These are phyloP conservation scores for Drosophila leontia DNA, from an alignment of 1,140 invertebrate genomes.

Conservation along the genomic window DNA sequence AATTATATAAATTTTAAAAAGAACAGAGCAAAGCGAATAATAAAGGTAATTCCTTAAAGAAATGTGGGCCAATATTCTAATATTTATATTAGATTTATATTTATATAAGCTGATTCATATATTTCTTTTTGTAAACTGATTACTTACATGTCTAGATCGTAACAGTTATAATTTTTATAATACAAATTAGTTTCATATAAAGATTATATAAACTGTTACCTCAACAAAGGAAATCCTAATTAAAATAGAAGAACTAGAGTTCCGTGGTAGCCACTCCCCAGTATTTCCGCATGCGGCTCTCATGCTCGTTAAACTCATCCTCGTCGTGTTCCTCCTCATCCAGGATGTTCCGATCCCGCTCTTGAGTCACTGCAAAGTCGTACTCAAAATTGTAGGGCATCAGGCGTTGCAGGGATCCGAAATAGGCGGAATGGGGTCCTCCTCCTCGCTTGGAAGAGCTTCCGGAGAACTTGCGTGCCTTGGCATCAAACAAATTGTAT, in stretches of 20 bases:
- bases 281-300: slow-evolving; percentile 93
- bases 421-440: slow-evolving; percentile 93
- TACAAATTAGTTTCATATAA: neutral
- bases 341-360: slow-evolving; percentile 86
- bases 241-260: slow-evolving; percentile 74
- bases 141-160: neutral
- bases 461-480: slow-evolving; percentile 62
- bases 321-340: slow-evolving; percentile 88
- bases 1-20: neutral
- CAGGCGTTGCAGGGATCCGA: slow-evolving; percentile 92
- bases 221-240: neutral
- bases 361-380: slow-evolving; percentile 92
- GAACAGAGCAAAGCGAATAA: neutral
- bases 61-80: neutral
- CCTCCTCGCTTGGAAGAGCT: slow-evolving; percentile 86
- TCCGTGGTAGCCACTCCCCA: slow-evolving; percentile 95
- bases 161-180: too few relatives aligned
- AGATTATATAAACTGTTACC: neutral
- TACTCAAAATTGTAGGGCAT: slow-evolving; percentile 95
- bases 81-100: too few relatives aligned
- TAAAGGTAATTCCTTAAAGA: neutral
- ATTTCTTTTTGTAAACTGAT: too few relatives aligned
- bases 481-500: slow-evolving; percentile 84
- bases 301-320: slow-evolving; percentile 86
- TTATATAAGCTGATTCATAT: too few relatives aligned